phyloP scores from a whole-genome alignment of 2,797 vertebrate genomes.

The Botia almorhae region DNA sequence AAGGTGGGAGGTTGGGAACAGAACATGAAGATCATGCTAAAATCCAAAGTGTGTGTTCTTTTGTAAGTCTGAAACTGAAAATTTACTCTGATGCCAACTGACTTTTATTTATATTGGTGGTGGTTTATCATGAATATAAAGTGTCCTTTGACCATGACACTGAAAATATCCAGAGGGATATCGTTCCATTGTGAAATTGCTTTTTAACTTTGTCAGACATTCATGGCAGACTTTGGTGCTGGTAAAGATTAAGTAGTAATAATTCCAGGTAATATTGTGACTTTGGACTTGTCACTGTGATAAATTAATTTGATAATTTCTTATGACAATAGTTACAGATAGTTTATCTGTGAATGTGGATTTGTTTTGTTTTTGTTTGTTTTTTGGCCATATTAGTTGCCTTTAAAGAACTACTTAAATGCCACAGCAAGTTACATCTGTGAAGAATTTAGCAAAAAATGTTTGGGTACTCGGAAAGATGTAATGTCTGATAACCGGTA shows the following conservation, averaged over 20 bases:
- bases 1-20: not conserved
- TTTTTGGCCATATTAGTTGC: conserved; percentile 11
- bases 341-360: conserved; percentile 19
- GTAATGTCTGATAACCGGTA: too few relatives aligned
- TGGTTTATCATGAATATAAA: conserved; percentile 50
- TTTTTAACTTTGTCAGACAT: conserved; percentile 46
- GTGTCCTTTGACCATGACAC: conserved; percentile 52
- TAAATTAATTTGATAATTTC: conserved; percentile 33
- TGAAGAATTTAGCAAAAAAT: not conserved
- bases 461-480: not conserved
- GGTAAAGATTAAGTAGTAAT: conserved; percentile 45
- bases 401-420: not conserved
- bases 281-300: conserved; percentile 42
- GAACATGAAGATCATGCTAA: too few relatives aligned
- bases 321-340: conserved; percentile 44
- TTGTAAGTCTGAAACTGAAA: not conserved
- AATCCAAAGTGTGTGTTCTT: not conserved
- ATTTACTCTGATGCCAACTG: conserved; percentile 27
- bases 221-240: conserved; percentile 38
- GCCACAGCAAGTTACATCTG: not conserved
- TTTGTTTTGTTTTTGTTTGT: not conserved
- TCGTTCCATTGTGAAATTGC: conserved; percentile 41
- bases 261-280: conserved; percentile 20
- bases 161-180: conserved; percentile 50
- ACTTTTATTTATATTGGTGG: conserved; percentile 31